phyloP scores from a whole-genome alignment of 2,888 invertebrate genomes.

The Latheticus oryzae region DNA sequence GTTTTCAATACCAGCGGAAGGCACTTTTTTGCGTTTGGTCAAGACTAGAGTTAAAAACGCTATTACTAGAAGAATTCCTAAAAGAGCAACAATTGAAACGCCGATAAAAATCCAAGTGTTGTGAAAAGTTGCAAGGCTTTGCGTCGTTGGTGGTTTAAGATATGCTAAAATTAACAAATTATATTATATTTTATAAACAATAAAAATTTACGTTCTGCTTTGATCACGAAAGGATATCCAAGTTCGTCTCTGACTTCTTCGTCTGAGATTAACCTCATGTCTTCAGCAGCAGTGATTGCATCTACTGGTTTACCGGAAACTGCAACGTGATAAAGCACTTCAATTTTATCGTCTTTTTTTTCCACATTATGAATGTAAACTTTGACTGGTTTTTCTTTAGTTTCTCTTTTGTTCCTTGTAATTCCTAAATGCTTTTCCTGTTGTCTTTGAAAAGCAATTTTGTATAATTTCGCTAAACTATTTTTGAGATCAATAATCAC shows the following conservation, averaged over 20 bases:
- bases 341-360: conserved; percentile 66
- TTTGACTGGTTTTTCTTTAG: conserved; percentile 68
- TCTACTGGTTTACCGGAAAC: conserved; percentile 84
- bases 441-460: conserved; percentile 84
- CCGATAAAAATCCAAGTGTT: conserved; percentile 76
- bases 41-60: conserved; percentile 68
- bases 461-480: conserved; percentile 81
- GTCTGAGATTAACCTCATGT: conserved; percentile 84
- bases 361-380: conserved; percentile 78
- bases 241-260: conserved; percentile 80
- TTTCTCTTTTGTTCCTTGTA: conserved; percentile 27
- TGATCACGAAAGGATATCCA: conserved; percentile 81
- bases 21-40: conserved; percentile 66
- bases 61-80: conserved; percentile 71
- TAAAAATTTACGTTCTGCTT: conserved; percentile 91
- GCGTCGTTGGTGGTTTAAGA: conserved; percentile 73
- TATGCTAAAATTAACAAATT: conserved; percentile 72
- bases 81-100: conserved; percentile 71
- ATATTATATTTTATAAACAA: conserved; percentile 4
- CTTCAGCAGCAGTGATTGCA: conserved; percentile 83
- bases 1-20: conserved; percentile 54
- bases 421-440: conserved; percentile 85
- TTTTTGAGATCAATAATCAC: conserved; percentile 74
- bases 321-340: conserved; percentile 84
- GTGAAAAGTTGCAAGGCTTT: conserved; percentile 61